These are phyloP conservation scores for Etia nguti DNA, from an alignment of 2,113 vertebrate species.

Conservation along the genomic window DNA sequence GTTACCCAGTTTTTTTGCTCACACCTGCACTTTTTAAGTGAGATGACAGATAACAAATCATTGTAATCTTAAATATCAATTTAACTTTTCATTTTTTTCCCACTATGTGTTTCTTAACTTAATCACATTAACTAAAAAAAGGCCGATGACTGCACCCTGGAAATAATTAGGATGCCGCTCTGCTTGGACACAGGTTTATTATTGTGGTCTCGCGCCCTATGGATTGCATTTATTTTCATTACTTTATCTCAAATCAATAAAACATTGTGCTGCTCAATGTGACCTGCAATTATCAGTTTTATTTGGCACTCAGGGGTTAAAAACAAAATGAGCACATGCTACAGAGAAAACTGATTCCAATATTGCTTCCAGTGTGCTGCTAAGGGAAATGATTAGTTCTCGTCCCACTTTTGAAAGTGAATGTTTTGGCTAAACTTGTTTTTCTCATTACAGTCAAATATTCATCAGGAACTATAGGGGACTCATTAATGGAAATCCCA, in stretches of 20 bases:
- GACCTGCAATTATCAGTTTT: not conserved
- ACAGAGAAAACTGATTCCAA: not conserved
- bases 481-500: conserved; percentile 6
- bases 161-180: not conserved
- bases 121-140: not conserved
- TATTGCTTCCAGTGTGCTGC: not conserved
- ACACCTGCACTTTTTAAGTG: not conserved
- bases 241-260: conserved; percentile 40
- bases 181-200: conserved; percentile 21
- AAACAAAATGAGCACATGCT: not conserved
- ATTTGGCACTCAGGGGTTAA: not conserved
- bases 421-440: not conserved
- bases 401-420: not conserved
- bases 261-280: not conserved
- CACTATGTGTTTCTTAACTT: not conserved
- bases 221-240: conserved; percentile 24
- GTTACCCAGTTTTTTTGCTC: not conserved
- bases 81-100: not conserved
- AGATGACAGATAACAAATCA: not conserved
- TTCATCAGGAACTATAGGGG: not conserved
- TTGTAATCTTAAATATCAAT: not conserved
- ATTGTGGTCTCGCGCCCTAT: conserved; percentile 10
- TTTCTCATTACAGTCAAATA: not conserved
- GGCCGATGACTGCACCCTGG: not conserved
- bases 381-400: not conserved